phyloP scores from a whole-genome alignment of 2,797 vertebrate genomes.

The Sebastes itinus region DNA sequence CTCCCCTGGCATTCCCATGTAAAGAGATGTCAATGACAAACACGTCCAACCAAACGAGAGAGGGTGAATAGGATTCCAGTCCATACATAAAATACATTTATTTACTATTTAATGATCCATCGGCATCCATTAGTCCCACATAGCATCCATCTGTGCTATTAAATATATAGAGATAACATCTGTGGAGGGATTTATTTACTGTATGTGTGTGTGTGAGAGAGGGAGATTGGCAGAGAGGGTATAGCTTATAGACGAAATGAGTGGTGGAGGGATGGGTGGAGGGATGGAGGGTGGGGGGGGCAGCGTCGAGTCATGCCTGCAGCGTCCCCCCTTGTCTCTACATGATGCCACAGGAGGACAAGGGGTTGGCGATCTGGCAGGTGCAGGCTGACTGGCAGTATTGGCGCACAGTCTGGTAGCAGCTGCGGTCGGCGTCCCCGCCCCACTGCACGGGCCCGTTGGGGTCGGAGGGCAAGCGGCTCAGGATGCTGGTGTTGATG shows the following conservation, averaged over 20 bases:
- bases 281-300: constrained; percentile 3
- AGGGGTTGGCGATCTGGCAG: constrained; percentile 95
- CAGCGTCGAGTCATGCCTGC: constrained; percentile 57
- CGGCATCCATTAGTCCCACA: constrained; percentile 78
- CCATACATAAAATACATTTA: constrained; percentile 90
- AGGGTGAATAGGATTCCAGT: constrained; percentile 81
- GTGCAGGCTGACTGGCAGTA: constrained; percentile 98
- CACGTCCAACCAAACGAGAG: constrained; percentile 84
- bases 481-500: constrained; percentile 98
- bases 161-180: constrained; percentile 86
- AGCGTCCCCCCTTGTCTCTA: constrained; percentile 76
- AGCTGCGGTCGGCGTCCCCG: constrained; percentile 95
- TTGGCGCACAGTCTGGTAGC: constrained; percentile 99
- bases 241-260: constrained; percentile 68
- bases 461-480: constrained; percentile 92
- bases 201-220: constrained; percentile 54
- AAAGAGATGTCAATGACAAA: constrained; percentile 86
- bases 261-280: constrained; percentile 22
- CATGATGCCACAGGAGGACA: constrained; percentile 98
- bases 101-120: constrained; percentile 81
- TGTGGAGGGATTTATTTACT: constrained; percentile 76
- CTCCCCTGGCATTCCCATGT: constrained; percentile 85
- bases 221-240: constrained; percentile 51
- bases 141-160: constrained; percentile 84
- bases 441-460: constrained; percentile 93